phyloP scores from a whole-genome alignment of 2,797 vertebrate genomes.

The Eidolon dupreanum region DNA sequence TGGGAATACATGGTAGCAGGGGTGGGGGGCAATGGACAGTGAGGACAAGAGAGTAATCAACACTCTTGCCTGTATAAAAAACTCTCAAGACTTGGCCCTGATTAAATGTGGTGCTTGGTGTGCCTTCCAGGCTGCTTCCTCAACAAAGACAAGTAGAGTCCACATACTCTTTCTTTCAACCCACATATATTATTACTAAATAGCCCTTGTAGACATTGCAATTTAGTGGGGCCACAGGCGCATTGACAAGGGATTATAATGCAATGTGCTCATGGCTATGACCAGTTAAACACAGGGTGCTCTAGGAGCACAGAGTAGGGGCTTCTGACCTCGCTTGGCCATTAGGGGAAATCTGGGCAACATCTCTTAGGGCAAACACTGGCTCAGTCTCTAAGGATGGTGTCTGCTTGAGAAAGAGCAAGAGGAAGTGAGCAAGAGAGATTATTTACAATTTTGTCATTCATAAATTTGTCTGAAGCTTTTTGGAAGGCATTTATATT shows the following conservation, averaged over 20 bases:
- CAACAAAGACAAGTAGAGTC: neutral
- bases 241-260: neutral
- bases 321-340: neutral
- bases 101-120: neutral
- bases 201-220: neutral
- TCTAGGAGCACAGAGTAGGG: neutral
- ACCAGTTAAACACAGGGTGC: neutral
- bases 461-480: conserved; percentile 71
- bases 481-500: conserved; percentile 72
- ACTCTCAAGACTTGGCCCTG: neutral
- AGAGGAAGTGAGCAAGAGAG: conserved; percentile 3
- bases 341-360: neutral
- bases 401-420: conserved; percentile 28
- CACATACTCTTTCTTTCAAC: neutral
- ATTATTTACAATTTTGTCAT: conserved; percentile 68
- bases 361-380: neutral
- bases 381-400: neutral
- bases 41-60: neutral
- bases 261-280: neutral
- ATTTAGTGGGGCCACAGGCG: neutral
- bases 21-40: neutral
- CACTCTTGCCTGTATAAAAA: neutral
- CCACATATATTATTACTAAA: neutral
- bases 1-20: neutral
- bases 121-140: neutral